Conservation (phyloP, 2,113 vertebrate species). For the Hemichromis elongatus region DNA sequence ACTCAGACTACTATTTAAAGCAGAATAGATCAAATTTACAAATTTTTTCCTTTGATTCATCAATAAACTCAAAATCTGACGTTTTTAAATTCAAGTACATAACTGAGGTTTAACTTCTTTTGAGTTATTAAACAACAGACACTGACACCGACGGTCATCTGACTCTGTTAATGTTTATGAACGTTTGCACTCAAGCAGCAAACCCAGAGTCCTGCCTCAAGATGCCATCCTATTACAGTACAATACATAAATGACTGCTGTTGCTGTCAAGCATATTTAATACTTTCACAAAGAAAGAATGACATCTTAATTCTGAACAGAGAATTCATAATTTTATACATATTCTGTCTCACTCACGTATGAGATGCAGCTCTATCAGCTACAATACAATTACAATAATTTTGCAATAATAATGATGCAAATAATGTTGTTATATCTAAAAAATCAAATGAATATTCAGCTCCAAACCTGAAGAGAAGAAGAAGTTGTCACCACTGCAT, state of each 20-base stretch:
- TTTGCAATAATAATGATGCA: not conserved
- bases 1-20: not conserved
- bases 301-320: not conserved
- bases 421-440: not conserved
- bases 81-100: not conserved
- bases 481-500: slow-evolving; percentile 34
- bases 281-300: not conserved
- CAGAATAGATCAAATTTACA: not conserved
- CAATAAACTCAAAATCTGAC: not conserved
- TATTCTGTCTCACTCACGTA: not conserved
- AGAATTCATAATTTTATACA: not conserved
- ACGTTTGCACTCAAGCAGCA: not conserved
- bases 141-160: slow-evolving; percentile 60
- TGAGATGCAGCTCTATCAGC: not conserved
- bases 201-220: not conserved
- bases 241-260: not conserved
- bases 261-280: not conserved
- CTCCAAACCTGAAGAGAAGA: slow-evolving; percentile 39
- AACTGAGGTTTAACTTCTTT: not conserved
- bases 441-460: not conserved
- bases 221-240: not conserved
- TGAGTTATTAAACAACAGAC: slow-evolving; percentile 17
- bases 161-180: slow-evolving; percentile 72
- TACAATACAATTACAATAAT: rapidly evolving
- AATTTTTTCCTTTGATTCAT: not conserved